These are phyloP conservation scores for Xenopus petersii DNA, from an alignment of 2,797 vertebrate species.

Conservation along the genomic window DNA sequence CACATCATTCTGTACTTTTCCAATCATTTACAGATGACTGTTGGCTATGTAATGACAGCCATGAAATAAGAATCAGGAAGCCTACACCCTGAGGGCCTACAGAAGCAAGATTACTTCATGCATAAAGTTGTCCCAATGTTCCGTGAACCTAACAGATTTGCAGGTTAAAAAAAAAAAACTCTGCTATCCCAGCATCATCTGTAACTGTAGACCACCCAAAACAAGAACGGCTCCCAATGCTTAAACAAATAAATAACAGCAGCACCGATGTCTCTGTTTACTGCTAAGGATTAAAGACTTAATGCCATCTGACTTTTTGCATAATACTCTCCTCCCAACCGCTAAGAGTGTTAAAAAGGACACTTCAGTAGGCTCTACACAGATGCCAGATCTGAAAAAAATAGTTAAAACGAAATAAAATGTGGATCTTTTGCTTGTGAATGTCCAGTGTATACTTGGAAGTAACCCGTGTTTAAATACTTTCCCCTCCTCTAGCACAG, in stretches of 20 bases:
- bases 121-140: slow-evolving; percentile 44
- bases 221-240: slow-evolving; percentile 43
- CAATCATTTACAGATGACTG: neutral
- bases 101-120: slow-evolving; percentile 14
- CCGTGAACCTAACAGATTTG: slow-evolving; percentile 27
- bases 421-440: too few relatives aligned
- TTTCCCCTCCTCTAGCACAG: neutral
- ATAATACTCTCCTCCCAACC: neutral
- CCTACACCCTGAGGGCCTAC: slow-evolving; percentile 15
- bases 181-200: slow-evolving; percentile 44
- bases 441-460: too few relatives aligned
- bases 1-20: neutral
- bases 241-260: slow-evolving; percentile 47
- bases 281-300: slow-evolving; percentile 47
- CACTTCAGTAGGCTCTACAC: neutral
- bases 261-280: slow-evolving; percentile 53
- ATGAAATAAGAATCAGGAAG: slow-evolving; percentile 4
- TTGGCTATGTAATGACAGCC: neutral
- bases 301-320: slow-evolving; percentile 6
- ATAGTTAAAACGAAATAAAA: too few relatives aligned
- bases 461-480: neutral
- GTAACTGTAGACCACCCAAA: slow-evolving; percentile 52
- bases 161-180: neutral
- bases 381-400: neutral
- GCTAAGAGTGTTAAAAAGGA: neutral